Base-by-base conservation (phyloP, 2,888 invertebrate genomes). In the Saturnia japonica region DNA sequence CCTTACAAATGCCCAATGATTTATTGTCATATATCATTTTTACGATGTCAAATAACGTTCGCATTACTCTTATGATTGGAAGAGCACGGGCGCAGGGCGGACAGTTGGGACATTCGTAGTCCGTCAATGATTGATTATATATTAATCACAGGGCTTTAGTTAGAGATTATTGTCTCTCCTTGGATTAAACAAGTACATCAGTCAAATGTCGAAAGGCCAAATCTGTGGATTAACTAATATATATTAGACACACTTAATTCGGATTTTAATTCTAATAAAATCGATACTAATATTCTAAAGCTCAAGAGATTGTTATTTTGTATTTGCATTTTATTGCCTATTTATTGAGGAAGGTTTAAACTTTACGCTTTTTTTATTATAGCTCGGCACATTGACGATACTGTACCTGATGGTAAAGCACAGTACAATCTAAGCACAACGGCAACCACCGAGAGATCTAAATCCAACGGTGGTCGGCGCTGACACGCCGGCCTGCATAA, bases 61-160 rank as follows among this genome's bases (percentile, higher is more conserved):
- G n/a, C n/a, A 60, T 66, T 67, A 70, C 67, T 70, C 70, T 70
- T 67, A 54, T 67, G 70, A 70, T 67, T 67, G 67, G 67, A 54
- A 25, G 42, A 25, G 12, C 42, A 40, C 22, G 34, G 22, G 40
- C 34, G 34, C 34, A 6, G 34, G 34, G 34, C 34, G 25, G 67
- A 11, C 42, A 51, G 42, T 51, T 51, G 40, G 25, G 43, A 25
- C 42, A 43, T 67, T 64, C 16, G 34, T 19, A 40, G 40, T 9
- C 64, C 19, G n/a, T 1, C n/a, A 40, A 12, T 70, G 67, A 54
- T 70, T 67, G 51, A 67, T 54, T 70, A 67, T 66, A 57, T 57
- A 40, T 64, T 34, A 40, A 64, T 7, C 40, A 28, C 28, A 60
- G 57, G 14, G 57, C 57, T 25, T 60, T 60, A 60, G 57, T 28